These are phyloP conservation scores for Alectura lathami DNA, from an alignment of 2,113 vertebrate species.

Conservation along the genomic window DNA sequence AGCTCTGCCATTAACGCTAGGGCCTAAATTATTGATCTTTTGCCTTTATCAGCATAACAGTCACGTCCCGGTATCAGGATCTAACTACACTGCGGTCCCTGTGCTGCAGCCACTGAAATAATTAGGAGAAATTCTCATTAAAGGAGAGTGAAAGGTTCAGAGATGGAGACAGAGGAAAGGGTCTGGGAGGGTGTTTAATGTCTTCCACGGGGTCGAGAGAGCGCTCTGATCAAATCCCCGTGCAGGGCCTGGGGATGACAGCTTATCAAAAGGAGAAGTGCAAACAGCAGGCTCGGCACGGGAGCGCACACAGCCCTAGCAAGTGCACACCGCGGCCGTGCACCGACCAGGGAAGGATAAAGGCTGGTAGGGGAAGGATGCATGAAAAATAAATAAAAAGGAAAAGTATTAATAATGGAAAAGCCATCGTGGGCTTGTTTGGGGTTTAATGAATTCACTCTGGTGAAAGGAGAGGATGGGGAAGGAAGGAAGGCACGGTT, in stretches of 20 bases:
- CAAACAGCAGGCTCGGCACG: constrained; percentile 17
- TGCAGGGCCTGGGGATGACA: constrained; percentile 73
- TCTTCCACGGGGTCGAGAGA: constrained; percentile 79
- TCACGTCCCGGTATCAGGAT: constrained; percentile 91
- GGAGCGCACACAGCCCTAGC: fast-evolving
- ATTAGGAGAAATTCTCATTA: constrained; percentile 99
- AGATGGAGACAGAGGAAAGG: constrained; percentile 77
- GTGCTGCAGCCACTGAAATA: constrained; percentile 94
- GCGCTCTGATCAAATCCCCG: constrained; percentile 81
- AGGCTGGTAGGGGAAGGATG: background rate
- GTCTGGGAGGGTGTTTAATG: constrained; percentile 86
- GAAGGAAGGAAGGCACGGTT: background rate
- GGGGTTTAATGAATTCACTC: background rate
- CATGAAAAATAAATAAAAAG: constrained; percentile 62
- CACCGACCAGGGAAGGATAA: fast-evolving
- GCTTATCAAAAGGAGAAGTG: constrained; percentile 79
- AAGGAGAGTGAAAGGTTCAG: constrained; percentile 85
- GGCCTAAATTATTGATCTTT: constrained; percentile 99
- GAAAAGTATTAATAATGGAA: constrained; percentile 47
- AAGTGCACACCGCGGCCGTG: background rate
- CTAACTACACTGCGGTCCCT: constrained; percentile 88
- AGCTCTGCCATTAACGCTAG: constrained; percentile 89
- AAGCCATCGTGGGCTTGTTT: background rate
- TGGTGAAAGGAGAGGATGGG: background rate
- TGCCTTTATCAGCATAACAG: constrained; percentile 94